Base-by-base conservation (phyloP, 37 sponge, comb jelly and placozoan species). In the Petrosia ficiformis region DNA sequence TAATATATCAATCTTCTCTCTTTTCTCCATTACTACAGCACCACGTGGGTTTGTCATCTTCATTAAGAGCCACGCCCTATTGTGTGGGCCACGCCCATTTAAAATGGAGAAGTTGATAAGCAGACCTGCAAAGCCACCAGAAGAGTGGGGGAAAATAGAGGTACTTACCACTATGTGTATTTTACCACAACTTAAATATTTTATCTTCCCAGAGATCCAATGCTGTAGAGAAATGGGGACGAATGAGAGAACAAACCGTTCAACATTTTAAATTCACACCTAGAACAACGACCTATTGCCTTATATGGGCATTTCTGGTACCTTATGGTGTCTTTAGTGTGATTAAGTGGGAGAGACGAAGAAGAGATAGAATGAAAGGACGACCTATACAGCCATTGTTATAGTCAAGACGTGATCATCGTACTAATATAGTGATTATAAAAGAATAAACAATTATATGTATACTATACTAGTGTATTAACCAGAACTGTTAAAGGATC, bases 211-310 rank as follows among this genome's bases (percentile, higher is more conserved):
- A 89, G 89, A 39, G 80, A 8, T 82, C 83, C 21, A 26, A 83
- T 8, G 92, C 92, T 3, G 64, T 92, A 31, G 92, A 92, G 42
- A 82, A 61, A 36, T 92, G 92, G 92, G 83, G 84, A 1, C 59
- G 67, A 33, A 92, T 92, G 87, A 66, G 92, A 16, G 92, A 92
- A 52, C 83, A 56, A 1, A 86, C 92, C 3, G 43, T 42, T 3
- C 74, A 83, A 16, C 87, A 92, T 76, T 92, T 92, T 80, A 86
- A 80, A 65, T 82, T 86, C 60, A 86, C 92, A 26, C 86, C 84
- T 25, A 73, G 65, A 41, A 83, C 80, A 29, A 67, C 84, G 1
- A 34, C 65, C 57, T 80, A 77, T 67, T 69, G 72, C 21, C 2
- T 86, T 3, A 10, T 92, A 14, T 92, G 92, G 92, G 87, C 80